Evolutionary conservation across 2,888 invertebrate genomes (phyloP), one percentile per base, ranked within the genome.

Genomic region (Pseudanteris insignis): DNA sequence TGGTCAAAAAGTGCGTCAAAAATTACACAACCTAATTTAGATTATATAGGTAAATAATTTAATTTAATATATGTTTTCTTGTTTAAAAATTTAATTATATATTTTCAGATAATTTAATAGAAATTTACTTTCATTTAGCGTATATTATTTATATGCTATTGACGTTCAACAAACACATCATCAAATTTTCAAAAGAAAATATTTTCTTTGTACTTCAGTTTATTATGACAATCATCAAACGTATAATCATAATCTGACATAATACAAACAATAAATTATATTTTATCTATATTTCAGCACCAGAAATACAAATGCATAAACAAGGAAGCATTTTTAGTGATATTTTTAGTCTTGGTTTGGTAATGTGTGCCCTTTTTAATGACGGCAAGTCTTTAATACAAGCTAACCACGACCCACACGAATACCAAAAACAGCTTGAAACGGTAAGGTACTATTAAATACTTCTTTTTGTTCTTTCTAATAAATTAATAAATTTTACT

Each of bases 311-410:
- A 81, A 86, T 87, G 14, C 87, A 86, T 69, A 91, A 91, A 14
- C 85, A 86, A 37, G 91, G 91, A 82, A 92, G 91, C 76, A 89
- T 92, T 44, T 85, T 92, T 32, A 95, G 95, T 69, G 98, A 99
- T 81, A 96, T 98, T 91, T 99, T 91, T 82, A 95, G 96, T 0
- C 83, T 98, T 67, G 98, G 97, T 10, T 89, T 98, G 86, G 89
- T 96, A 44, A 89, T 98, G 69, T 94, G 93, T 77, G 88, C 96
- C 54, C 87, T 97, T 51, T 97, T 94, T 83, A 96, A 96, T 83
- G 86, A 88, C 63, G 97, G 98, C 24, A 87, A 88, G 67, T 88
- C 94, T 0, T 84, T 98, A 29, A 89, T 98, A 64, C 93, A 94
- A 77, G 91, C 96, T 8, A 91, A 91, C 76, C 92, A 96, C 81